Conservation (phyloP, 2,113 vertebrate genomes). For the Eulemur rufifrons region DNA sequence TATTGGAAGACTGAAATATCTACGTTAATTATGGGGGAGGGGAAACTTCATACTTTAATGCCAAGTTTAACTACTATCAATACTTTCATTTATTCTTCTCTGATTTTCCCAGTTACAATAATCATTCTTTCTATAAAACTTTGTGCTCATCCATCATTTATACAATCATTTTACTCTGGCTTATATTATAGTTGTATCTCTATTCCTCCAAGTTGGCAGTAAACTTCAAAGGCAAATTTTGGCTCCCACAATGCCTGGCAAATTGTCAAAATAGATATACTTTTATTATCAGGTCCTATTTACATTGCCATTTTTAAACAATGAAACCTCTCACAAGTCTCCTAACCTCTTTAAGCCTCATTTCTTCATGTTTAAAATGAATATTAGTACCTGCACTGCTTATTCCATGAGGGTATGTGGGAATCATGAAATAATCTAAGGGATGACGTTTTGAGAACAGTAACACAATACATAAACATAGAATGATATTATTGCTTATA, state of each 20-base stretch:
- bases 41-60: neutral
- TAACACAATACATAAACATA: neutral
- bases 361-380: slow-evolving; percentile 16
- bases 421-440: neutral
- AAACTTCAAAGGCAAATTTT: neutral
- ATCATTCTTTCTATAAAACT: neutral
- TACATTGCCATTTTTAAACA: neutral
- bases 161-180: neutral
- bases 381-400: neutral
- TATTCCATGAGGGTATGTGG: neutral
- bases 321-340: neutral
- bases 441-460: neutral
- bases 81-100: neutral
- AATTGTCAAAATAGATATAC: neutral
- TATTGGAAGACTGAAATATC: neutral
- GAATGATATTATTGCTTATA: neutral
- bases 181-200: neutral
- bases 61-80: neutral
- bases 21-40: neutral
- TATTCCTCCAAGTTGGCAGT: neutral
- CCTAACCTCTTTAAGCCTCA: neutral
- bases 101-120: neutral
- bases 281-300: neutral
- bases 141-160: neutral
- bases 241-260: neutral